Percentiles rank a stretch among this genome's conserved stretches.
These are phyloP conservation scores for Muscicapa comitata DNA, from an alignment of 2,797 vertebrate genomes.

Conservation along the genomic window DNA sequence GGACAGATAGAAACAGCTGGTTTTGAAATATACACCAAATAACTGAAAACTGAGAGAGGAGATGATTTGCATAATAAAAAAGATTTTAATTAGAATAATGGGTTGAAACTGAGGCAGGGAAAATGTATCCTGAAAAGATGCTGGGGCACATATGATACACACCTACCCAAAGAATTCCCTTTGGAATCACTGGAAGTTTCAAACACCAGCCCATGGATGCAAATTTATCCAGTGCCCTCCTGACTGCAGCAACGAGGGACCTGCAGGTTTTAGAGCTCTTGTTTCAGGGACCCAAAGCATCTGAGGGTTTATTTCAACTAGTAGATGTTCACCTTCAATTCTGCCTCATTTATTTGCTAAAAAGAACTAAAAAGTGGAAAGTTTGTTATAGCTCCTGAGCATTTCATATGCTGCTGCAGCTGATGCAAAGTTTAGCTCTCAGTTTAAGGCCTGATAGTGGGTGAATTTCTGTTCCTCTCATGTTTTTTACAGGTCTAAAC, in stretches of 20 bases:
- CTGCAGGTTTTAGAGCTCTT: not conserved
- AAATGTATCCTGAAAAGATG: not conserved
- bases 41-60: not conserved
- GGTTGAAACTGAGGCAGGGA: not conserved
- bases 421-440: not conserved
- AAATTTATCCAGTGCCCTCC: not conserved
- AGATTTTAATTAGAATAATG: not conserved
- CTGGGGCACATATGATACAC: rapidly evolving
- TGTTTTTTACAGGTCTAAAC: not conserved
- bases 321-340: not conserved
- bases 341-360: not conserved
- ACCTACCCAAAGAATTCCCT: not conserved
- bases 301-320: not conserved
- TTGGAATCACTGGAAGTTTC: not conserved
- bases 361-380: not conserved
- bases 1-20: not conserved
- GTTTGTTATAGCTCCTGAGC: not conserved
- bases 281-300: not conserved
- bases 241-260: not conserved
- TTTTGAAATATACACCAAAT: not conserved
- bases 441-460: not conserved
- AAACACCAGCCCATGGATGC: not conserved
- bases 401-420: not conserved
- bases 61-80: not conserved
- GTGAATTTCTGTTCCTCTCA: not conserved